These are phyloP conservation scores for Coptodon rendalli DNA, from an alignment of 2,113 vertebrate genomes.

Conservation along the genomic window DNA sequence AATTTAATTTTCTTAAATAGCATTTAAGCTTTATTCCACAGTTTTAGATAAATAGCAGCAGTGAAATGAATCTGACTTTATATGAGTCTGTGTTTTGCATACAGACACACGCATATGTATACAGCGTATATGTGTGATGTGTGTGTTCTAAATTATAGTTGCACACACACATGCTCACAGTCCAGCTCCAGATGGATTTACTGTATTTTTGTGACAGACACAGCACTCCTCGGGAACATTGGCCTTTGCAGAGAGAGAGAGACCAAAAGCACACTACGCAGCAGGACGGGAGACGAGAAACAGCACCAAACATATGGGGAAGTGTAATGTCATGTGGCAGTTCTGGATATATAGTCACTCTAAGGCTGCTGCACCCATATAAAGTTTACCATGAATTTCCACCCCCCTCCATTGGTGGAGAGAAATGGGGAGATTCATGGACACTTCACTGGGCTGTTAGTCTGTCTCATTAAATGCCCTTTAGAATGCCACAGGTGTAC, in stretches of 20 bases:
- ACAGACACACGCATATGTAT: background rate
- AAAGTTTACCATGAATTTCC: conserved; percentile 48
- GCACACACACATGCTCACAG: background rate
- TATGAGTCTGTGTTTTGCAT: background rate
- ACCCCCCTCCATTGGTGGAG: background rate
- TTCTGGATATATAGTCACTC: conserved; percentile 31
- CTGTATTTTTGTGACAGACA: background rate
- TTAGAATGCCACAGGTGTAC: conserved; percentile 47
- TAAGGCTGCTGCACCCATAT: background rate
- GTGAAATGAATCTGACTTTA: background rate
- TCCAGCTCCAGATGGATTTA: background rate
- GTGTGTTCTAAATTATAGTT: background rate
- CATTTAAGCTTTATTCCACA: background rate
- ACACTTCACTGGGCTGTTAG: conserved; percentile 41
- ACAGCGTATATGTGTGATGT: background rate
- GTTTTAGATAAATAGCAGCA: background rate
- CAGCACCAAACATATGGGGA: conserved; percentile 33
- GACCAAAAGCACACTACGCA: conserved; percentile 28
- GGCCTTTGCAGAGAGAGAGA: background rate
- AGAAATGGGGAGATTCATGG: conserved; percentile 44
- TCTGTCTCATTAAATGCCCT: conserved; percentile 49
- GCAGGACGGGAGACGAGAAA: background rate
- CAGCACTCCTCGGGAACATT: background rate
- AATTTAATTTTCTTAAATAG: background rate
- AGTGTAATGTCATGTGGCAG: conserved; percentile 40